Percentiles rank a stretch among this genome's conserved stretches.
Conservation (phyloP, 2,888 invertebrate genomes). For the Hirtodrosophila trivittata region DNA sequence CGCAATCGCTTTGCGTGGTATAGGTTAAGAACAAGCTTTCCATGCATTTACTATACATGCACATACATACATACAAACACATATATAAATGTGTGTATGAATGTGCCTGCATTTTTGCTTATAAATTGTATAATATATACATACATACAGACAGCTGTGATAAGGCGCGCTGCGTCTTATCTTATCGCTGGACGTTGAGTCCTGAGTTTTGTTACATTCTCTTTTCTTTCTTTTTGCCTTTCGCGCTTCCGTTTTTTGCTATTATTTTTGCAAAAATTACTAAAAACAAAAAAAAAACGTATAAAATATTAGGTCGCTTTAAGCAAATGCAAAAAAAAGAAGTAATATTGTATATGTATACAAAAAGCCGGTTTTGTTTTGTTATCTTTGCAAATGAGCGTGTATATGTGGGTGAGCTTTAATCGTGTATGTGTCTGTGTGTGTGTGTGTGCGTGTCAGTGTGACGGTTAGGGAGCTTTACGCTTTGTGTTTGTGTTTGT, state of each 20-base stretch:
- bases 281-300: constrained; percentile 28
- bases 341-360: neutral
- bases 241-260: no score
- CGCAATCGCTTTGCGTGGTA: constrained; percentile 57
- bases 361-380: constrained; percentile 70
- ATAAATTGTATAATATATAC: constrained; percentile 10
- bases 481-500: constrained; percentile 49
- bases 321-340: constrained; percentile 11
- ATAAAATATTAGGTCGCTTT: constrained; percentile 64
- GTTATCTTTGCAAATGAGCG: constrained; percentile 50
- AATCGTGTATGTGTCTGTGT: constrained; percentile 13
- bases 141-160: constrained; percentile 39
- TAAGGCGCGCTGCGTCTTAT: constrained; percentile 62
- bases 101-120: constrained; percentile 7
- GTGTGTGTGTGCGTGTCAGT: constrained; percentile 19
- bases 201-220: neutral
- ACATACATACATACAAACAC: neutral
- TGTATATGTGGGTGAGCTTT: constrained; percentile 72
- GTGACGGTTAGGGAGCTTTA: constrained; percentile 64
- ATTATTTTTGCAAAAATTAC: constrained; percentile 55
- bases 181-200: constrained; percentile 48
- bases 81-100: constrained; percentile 9
- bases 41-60: constrained; percentile 12
- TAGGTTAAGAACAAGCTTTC: constrained; percentile 66
- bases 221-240: constrained; percentile 16